These are phyloP conservation scores for Galaxias olidus DNA, from an alignment of 2,797 vertebrate genomes.

Conservation along the genomic window DNA sequence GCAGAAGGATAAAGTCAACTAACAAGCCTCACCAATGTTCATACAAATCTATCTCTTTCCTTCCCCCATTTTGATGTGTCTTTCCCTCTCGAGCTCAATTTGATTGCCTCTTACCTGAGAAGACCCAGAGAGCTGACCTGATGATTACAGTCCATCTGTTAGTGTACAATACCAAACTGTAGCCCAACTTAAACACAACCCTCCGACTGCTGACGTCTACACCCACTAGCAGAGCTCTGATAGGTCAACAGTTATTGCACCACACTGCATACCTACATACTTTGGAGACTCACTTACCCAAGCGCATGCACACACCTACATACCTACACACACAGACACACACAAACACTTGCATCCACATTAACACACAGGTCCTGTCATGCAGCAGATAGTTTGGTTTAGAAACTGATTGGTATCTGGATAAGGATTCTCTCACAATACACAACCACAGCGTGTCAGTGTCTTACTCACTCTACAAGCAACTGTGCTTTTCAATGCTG, in stretches of 20 bases:
- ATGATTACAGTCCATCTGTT: neutral
- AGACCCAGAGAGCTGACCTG: neutral
- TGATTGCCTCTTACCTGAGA: constrained; percentile 48
- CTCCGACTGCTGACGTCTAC: constrained; percentile 25
- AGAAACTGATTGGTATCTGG: constrained; percentile 33
- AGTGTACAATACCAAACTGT: neutral
- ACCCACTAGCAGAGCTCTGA: constrained; percentile 25
- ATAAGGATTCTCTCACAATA: constrained; percentile 33
- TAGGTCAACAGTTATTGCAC: constrained; percentile 33
- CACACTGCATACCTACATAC: constrained; percentile 56
- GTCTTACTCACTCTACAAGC: neutral
- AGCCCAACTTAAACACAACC: neutral
- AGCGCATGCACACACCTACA: constrained; percentile 22
- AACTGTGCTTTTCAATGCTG: neutral
- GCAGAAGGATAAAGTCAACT: no score
- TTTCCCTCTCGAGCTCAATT: neutral
- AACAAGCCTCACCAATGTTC: no score
- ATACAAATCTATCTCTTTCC: no score
- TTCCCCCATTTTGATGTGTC: neutral
- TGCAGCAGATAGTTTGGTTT: constrained; percentile 37
- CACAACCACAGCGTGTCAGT: constrained; percentile 23
- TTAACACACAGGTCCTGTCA: constrained; percentile 45
- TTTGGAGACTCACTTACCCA: constrained; percentile 22
- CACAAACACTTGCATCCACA: constrained; percentile 6
- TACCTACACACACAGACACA: constrained; percentile 24